Evolutionary conservation across 2,113 vertebrate genomes (phyloP), one percentile per base, ranked within the genome.

Genomic region (Helogale parvula): DNA sequence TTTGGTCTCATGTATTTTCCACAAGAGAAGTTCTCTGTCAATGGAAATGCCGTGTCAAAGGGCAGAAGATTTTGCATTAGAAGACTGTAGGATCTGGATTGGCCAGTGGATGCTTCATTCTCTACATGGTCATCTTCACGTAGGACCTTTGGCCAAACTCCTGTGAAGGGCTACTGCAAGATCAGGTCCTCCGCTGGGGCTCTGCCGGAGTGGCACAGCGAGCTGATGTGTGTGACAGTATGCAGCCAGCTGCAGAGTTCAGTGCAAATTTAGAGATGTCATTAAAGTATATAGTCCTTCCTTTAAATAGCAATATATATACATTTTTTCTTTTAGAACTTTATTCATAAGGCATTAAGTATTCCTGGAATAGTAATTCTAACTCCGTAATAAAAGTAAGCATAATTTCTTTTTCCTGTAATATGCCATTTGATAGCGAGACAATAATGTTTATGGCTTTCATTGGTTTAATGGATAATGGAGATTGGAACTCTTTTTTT

Each of bases 101-200:
- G 45, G 3, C 19, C 25, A 0, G 21, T 33, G n/a, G 38, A 50
- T 6, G 17, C 5, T 31, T 31, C 35, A 1, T 86, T 14, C 7
- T 66, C 21, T 10, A 52, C 76, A 29, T 5, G 14, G 27, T 29
- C 31, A 19, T 35, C 16, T 57, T 65, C 21, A 1, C 5, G 8
- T 10, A 4, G 68, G 52, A 9, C 23, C 68, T 76, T 33, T 4
- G 3, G 16, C 41, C 16, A 7, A 45, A 29, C 7, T 10, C 6
- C 21, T 38, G 0, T 27, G 16, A 54, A 29, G 72, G 35, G 11
- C 0, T 7, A 1, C 35, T 2, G 0, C 54, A 1, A 17, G 6
- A 52, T 6, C 7, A 5, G 0, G 4, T 7, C 23, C 72, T 27
- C 47, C 13, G 1, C 1, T 12, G 31, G 27, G 47, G 38, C 2